Conservation (phyloP, 1,140 invertebrate species). For the Protaetia brevitarsis region DNA sequence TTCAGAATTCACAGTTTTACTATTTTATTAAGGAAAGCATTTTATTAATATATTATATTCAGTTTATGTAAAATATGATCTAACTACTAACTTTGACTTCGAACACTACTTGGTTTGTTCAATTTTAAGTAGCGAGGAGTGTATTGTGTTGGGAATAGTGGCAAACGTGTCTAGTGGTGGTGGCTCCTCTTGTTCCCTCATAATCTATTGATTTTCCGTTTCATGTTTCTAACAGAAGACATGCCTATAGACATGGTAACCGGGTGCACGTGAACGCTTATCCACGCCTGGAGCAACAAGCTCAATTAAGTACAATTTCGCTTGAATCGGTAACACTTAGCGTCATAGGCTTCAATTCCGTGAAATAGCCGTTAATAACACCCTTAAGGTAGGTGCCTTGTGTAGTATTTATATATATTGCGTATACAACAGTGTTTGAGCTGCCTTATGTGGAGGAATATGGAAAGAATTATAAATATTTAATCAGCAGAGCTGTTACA, state of each 20-base stretch:
- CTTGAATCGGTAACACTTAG: neutral
- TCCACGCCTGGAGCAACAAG: neutral
- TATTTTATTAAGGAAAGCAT: no score
- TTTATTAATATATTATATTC: no score
- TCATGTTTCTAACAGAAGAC: neutral
- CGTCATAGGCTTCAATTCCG: neutral
- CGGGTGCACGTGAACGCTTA: neutral
- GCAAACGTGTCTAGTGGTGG: neutral
- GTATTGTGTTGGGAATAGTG: neutral
- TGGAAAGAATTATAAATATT: no score
- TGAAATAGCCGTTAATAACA: neutral
- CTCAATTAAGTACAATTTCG: neutral
- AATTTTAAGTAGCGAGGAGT: no score
- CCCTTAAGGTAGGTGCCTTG: neutral
- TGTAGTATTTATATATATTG: neutral
- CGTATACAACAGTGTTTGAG: no score
- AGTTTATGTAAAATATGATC: no score
- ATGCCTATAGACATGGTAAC: neutral
- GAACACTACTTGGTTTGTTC: no score
- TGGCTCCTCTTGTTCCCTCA: neutral
- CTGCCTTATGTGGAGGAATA: no score
- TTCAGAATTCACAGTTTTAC: no score
- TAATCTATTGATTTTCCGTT: slow-evolving; percentile 1
- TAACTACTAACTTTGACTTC: no score
- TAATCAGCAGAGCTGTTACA: no score